These are phyloP conservation scores for Camarhynchus parvulus DNA, from an alignment of 2,113 vertebrate species.

Conservation along the genomic window DNA sequence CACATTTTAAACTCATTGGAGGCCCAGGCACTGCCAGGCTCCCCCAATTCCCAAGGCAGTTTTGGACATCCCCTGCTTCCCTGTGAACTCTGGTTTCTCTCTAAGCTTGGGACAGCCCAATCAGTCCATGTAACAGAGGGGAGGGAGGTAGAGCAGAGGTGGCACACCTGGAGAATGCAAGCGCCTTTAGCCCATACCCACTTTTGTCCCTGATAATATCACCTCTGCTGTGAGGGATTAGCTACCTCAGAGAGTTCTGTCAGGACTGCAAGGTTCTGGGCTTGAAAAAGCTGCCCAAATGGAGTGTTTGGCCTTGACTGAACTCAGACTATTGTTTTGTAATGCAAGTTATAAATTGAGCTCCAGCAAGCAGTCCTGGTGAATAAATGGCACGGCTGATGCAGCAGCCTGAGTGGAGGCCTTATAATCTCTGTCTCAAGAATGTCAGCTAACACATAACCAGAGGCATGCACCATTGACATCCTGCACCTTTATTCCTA, in stretches of 20 bases:
- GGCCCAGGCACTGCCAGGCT: not conserved
- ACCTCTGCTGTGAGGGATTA: not conserved
- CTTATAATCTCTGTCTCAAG: not conserved
- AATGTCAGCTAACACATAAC: not conserved
- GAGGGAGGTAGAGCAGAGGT: not conserved
- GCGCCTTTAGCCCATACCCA: fast-evolving
- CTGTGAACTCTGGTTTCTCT: not conserved
- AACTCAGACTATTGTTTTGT: not conserved
- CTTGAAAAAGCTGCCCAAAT: not conserved
- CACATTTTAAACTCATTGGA: not conserved
- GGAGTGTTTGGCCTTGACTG: not conserved
- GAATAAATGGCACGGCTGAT: not conserved
- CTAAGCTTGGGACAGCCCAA: not conserved
- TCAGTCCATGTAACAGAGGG: fast-evolving
- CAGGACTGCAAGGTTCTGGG: not conserved
- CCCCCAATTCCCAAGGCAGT: not conserved
- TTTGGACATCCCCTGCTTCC: not conserved
- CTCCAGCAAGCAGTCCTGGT: not conserved
- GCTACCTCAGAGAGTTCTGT: not conserved
- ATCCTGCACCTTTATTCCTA: not conserved
- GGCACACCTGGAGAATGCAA: not conserved
- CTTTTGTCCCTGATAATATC: not conserved
- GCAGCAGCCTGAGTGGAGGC: not conserved
- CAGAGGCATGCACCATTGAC: not conserved
- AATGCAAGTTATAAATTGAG: constrained; percentile 23